Evolutionary conservation across 2,113 vertebrate genomes (phyloP).

Genomic region (Empidonax traillii): DNA sequence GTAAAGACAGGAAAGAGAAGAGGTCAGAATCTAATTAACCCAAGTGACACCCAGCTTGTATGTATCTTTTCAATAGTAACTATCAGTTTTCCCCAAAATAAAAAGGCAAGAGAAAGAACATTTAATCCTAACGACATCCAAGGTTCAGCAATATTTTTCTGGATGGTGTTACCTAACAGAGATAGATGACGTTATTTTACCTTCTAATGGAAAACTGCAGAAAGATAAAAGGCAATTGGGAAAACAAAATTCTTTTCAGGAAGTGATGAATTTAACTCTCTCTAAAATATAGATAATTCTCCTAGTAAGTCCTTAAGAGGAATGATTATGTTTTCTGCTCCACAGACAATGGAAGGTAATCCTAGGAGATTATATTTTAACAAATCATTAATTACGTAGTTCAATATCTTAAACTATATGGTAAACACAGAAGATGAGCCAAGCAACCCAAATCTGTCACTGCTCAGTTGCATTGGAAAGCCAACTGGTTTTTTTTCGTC

Average conservation of each 20-base stretch:
- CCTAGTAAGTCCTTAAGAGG: constrained; percentile 9
- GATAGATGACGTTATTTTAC: constrained; percentile 52
- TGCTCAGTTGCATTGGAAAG: neutral
- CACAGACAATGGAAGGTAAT: constrained; percentile 47
- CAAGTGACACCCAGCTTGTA: neutral
- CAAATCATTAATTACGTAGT: constrained; percentile 40
- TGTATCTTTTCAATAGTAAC: neutral
- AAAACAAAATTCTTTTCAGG: constrained; percentile 15
- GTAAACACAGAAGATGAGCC: constrained; percentile 27
- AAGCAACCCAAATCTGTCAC: constrained; percentile 22
- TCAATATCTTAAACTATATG: constrained; percentile 28
- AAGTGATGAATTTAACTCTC: constrained; percentile 36
- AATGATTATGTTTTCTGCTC: constrained; percentile 31
- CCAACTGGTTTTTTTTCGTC: neutral
- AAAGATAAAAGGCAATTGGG: constrained; percentile 43
- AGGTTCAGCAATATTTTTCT: neutral
- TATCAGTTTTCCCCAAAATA: neutral
- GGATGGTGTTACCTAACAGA: constrained; percentile 5
- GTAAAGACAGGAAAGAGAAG: neutral
- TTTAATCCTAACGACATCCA: constrained; percentile 25
- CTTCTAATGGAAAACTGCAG: constrained; percentile 45
- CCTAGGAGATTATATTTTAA: constrained; percentile 38
- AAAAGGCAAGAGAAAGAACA: neutral
- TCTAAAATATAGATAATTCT: constrained; percentile 38
- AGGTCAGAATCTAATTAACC: neutral